Evolutionary conservation across 2,888 invertebrate genomes (phyloP).

Genomic region (Lochmaea capreae): DNA sequence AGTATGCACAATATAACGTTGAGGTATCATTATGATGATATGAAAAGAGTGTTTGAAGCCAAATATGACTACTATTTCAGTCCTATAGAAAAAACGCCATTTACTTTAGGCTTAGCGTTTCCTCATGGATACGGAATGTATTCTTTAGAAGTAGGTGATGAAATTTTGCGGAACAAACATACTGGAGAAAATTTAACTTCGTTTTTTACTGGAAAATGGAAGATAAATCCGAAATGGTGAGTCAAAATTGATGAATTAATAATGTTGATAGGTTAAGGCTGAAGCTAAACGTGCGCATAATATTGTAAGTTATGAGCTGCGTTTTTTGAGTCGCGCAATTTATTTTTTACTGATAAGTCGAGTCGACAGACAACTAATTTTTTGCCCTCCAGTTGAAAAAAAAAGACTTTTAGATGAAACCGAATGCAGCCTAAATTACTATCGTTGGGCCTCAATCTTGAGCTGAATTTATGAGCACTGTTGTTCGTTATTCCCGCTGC

Average conservation of each 20-base stretch:
- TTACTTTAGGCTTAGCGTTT: conserved; percentile 86
- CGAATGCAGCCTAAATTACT: too few relatives aligned
- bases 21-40: conserved; percentile 85
- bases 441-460: too few relatives aligned
- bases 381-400: too few relatives aligned
- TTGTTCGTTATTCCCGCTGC: too few relatives aligned
- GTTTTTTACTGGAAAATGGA: conserved; percentile 81
- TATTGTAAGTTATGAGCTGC: too few relatives aligned
- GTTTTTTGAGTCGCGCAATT: too few relatives aligned
- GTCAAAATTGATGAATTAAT: conserved; percentile 30
- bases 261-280: too few relatives aligned
- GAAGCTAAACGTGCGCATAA: too few relatives aligned
- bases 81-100: conserved; percentile 87
- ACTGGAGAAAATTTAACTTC: conserved; percentile 78
- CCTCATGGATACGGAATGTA: conserved; percentile 85
- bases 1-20: conserved; percentile 76
- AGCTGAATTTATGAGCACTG: too few relatives aligned
- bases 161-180: conserved; percentile 76
- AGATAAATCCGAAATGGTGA: conserved; percentile 88
- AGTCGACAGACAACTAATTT: too few relatives aligned
- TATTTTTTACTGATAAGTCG: too few relatives aligned
- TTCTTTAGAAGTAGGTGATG: conserved; percentile 80
- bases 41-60: conserved; percentile 85
- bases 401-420: too few relatives aligned
- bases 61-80: conserved; percentile 87